phyloP scores from a whole-genome alignment of 2,113 vertebrate genomes.

The Gallinago paraguaiae region DNA sequence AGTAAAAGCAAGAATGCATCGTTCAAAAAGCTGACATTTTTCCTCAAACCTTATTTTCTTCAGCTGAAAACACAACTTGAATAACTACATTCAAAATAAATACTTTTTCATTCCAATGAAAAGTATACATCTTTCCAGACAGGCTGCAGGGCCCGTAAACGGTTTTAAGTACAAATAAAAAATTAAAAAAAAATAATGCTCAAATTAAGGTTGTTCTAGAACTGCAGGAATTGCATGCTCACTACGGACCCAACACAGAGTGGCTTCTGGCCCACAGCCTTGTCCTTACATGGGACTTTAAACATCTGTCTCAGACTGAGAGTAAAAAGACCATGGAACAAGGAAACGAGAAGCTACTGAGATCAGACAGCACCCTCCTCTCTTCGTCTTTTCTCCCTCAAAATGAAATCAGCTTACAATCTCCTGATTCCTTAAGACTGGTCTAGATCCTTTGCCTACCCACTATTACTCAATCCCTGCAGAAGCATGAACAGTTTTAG shows the following conservation, averaged over 20 bases:
- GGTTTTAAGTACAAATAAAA: neutral
- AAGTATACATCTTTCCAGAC: neutral
- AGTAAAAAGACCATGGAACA: neutral
- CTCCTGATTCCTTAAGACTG: neutral
- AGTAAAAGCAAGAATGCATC: neutral
- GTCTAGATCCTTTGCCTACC: neutral
- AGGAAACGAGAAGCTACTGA: neutral
- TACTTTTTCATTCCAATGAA: neutral
- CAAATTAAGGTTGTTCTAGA: neutral
- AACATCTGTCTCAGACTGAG: neutral
- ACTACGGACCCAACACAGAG: neutral
- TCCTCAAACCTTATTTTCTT: neutral
- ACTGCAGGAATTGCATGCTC: neutral
- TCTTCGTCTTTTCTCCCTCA: rapidly evolving
- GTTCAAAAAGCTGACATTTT: neutral
- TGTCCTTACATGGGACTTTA: neutral
- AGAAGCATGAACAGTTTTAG: neutral
- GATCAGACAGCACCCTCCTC: neutral
- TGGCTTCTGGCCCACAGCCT: neutral
- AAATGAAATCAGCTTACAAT: neutral
- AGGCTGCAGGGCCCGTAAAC: neutral
- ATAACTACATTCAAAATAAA: neutral
- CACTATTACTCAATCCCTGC: neutral
- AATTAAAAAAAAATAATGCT: too few relatives aligned
- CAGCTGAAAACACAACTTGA: neutral